Evolutionary conservation across 1,140 invertebrate genomes (phyloP), one percentile per base, ranked within the genome.

Genomic region (Drosophila yakuba): DNA sequence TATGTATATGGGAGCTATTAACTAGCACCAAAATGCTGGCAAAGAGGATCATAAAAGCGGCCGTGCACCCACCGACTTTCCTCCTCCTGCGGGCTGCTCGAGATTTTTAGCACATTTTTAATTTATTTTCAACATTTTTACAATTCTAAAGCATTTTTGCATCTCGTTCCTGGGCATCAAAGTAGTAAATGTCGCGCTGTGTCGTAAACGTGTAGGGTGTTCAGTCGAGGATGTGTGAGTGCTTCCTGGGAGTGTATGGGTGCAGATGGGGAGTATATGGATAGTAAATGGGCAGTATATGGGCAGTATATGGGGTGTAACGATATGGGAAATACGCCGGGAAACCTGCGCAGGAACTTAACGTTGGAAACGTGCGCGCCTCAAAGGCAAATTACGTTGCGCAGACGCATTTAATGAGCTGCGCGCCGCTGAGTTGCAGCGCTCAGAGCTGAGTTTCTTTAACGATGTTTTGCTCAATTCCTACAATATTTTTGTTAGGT

Each of bases 121-220:
- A 88, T 88, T 88, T 88, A 89, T 88, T 89, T 89, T 76, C 79
- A 79, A 89, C 84, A 89, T 83, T 88, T 79, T 89, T 79, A 88
- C 83, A 88, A 88, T 88, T 80, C 63, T 52, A 60, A 88, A 80
- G 74, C 54, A 78, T 66, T 66, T 74, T 78, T 60, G 75, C 58
- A 63, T 56, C 78, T 80, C 63, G 38, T 66, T 72, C 35, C 48
- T 68, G 80, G 79, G 79, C 86, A 90, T 90, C 88, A 90, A 90
- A 90, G 88, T 90, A 88, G 88, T 90, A 91, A 90, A 90, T 91
- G 88, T 90, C 88, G 89, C 82, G 71, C 73, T 67, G 79, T 66
- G 74, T 83, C 86, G 80, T 90, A 88, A 90, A 90, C 60, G 68
- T 76, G 50, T 56, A 28, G 43, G 23, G 48, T 50, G 23, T 23